Evolutionary conservation across 2,888 invertebrate species (phyloP).

Genomic region (Pseudococcus jackbeardsleyi): DNA sequence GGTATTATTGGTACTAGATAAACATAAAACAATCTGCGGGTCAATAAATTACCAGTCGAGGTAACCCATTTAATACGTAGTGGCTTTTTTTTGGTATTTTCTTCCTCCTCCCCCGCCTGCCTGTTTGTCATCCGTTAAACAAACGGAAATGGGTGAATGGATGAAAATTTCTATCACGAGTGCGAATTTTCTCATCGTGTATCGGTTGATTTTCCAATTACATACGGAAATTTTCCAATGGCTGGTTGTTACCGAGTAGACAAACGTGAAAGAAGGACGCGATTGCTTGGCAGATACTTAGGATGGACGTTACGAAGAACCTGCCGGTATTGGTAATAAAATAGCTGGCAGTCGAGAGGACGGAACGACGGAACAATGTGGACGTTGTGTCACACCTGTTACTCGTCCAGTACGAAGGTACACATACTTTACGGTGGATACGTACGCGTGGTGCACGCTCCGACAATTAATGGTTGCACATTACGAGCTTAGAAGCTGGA

Average conservation of each 20-base stretch:
- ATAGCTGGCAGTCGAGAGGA: background rate
- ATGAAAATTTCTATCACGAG: constrained; percentile 6
- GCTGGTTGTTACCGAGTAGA: background rate
- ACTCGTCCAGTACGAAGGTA: background rate
- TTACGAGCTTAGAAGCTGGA: background rate
- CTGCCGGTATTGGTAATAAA: background rate
- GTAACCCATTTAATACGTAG: background rate
- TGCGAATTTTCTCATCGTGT: constrained; percentile 9
- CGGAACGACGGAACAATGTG: background rate
- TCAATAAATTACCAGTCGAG: constrained; percentile 11
- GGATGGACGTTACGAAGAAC: constrained; percentile 7
- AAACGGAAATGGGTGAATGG: background rate
- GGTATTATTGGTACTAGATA: constrained; percentile 31
- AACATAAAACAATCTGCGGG: constrained; percentile 19
- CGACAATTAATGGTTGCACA: constrained; percentile 39
- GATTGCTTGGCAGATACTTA: constrained; percentile 4
- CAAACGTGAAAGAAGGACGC: background rate
- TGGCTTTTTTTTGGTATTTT: background rate
- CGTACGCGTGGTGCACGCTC: background rate
- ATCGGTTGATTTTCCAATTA: constrained; percentile 3
- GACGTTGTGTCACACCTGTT: background rate
- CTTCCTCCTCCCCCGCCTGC: background rate
- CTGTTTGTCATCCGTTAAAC: background rate
- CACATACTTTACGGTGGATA: background rate
- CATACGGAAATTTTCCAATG: background rate